These are phyloP conservation scores for Parazoanthus darwini DNA, from an alignment of 92 coral and sea anemone genomes.

Conservation along the genomic window DNA sequence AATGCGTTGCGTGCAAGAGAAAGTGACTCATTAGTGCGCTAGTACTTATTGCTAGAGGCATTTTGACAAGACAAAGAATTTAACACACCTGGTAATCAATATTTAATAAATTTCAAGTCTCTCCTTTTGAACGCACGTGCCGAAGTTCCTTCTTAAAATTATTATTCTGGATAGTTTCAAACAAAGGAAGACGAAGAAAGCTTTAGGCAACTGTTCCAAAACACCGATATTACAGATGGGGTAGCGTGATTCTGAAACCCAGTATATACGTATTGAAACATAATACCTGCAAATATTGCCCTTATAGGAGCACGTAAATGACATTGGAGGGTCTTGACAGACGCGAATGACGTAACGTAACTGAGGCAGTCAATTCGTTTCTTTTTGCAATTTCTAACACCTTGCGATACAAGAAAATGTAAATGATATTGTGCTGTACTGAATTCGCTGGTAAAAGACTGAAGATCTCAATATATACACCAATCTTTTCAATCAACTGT, in stretches of 20 bases:
- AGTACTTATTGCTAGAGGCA: background rate
- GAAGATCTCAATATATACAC: background rate
- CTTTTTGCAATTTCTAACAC: slow-evolving; percentile 1
- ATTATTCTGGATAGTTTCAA: background rate
- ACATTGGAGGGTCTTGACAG: background rate
- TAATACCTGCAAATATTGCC: background rate
- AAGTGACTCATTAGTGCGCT: background rate
- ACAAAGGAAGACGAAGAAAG: background rate
- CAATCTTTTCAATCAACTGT: too few species aligned
- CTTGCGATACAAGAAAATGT: background rate
- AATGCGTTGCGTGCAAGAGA: background rate
- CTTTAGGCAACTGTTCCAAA: background rate
- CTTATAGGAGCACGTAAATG: background rate
- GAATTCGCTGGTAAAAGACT: background rate
- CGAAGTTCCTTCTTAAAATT: background rate
- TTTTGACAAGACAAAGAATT: background rate
- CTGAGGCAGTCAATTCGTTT: background rate
- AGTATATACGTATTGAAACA: background rate
- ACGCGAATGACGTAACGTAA: background rate
- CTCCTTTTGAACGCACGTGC: background rate
- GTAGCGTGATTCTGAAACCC: background rate
- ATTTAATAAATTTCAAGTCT: background rate
- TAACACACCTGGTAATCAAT: background rate
- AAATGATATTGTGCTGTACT: background rate
- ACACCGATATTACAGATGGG: background rate